These are phyloP conservation scores for Nyctibius grandis DNA, from an alignment of 2,797 vertebrate species.

Conservation along the genomic window DNA sequence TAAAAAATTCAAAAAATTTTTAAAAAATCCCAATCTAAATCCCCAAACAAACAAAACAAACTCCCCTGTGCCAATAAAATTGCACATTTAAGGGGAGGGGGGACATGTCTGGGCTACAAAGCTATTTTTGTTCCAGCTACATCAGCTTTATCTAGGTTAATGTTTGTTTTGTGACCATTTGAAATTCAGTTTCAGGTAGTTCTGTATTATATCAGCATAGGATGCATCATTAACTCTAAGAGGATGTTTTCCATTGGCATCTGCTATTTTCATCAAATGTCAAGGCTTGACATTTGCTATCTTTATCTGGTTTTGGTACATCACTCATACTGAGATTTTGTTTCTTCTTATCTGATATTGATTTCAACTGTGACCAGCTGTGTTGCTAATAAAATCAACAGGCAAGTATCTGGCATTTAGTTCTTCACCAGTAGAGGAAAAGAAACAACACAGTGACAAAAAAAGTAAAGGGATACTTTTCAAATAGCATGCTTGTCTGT, in stretches of 20 bases:
- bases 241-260: slow-evolving; percentile 45
- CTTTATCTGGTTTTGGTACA: slow-evolving; percentile 39
- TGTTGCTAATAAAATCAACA: slow-evolving; percentile 43
- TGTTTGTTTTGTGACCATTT: slow-evolving; percentile 27
- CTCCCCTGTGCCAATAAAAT: not conserved
- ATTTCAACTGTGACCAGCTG: slow-evolving; percentile 26
- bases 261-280: slow-evolving; percentile 65
- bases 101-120: not conserved
- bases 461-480: slow-evolving; percentile 9
- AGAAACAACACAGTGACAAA: not conserved
- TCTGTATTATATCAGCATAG: slow-evolving; percentile 33
- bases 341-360: slow-evolving; percentile 46
- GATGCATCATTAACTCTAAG: slow-evolving; percentile 42
- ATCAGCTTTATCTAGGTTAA: slow-evolving; percentile 8
- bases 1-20: not conserved
- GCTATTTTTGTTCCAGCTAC: not conserved
- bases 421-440: not conserved
- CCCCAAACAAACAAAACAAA: not conserved
- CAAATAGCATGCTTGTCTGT: slow-evolving; percentile 15
- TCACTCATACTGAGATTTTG: slow-evolving; percentile 31
- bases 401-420: slow-evolving; percentile 31
- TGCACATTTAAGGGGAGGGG: not conserved
- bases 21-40: not conserved
- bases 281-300: slow-evolving; percentile 67
- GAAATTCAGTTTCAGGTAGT: slow-evolving; percentile 64